Conservation (phyloP, 2,113 vertebrate species). For the Fulica atra region DNA sequence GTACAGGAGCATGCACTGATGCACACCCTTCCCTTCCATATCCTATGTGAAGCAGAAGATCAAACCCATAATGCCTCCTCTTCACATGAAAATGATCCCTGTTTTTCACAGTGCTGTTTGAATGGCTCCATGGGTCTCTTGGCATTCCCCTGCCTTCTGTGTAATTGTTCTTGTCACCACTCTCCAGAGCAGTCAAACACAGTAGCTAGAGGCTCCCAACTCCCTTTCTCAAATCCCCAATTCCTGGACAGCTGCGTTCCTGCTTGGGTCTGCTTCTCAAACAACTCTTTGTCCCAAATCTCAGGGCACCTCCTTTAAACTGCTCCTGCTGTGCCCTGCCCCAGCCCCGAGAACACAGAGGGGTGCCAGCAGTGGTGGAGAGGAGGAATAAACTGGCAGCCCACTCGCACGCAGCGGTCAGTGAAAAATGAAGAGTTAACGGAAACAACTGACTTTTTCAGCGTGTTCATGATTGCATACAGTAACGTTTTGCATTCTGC, state of each 20-base stretch:
- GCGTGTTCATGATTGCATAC: neutral
- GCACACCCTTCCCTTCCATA: rapidly evolving
- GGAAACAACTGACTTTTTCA: neutral
- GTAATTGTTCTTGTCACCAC: neutral
- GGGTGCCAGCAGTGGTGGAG: rapidly evolving
- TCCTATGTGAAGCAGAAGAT: neutral
- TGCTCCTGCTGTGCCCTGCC: neutral
- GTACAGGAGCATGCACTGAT: neutral
- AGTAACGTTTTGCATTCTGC: neutral
- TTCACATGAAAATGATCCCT: neutral
- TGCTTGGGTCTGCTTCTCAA: neutral
- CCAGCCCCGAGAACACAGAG: neutral
- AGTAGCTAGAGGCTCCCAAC: rapidly evolving
- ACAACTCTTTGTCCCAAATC: too few relatives aligned
- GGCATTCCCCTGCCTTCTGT: neutral
- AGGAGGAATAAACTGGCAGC: neutral
- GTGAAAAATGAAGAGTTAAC: neutral
- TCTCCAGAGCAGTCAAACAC: neutral
- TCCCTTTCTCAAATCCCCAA: neutral
- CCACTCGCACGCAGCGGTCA: neutral
- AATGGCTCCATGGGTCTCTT: neutral
- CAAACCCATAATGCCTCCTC: neutral
- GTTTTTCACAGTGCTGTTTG: neutral
- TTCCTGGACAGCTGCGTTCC: neutral
- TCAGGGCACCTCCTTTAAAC: neutral